Base-by-base conservation (phyloP, 2,113 vertebrate genomes). In the Atractosteus spatula region DNA sequence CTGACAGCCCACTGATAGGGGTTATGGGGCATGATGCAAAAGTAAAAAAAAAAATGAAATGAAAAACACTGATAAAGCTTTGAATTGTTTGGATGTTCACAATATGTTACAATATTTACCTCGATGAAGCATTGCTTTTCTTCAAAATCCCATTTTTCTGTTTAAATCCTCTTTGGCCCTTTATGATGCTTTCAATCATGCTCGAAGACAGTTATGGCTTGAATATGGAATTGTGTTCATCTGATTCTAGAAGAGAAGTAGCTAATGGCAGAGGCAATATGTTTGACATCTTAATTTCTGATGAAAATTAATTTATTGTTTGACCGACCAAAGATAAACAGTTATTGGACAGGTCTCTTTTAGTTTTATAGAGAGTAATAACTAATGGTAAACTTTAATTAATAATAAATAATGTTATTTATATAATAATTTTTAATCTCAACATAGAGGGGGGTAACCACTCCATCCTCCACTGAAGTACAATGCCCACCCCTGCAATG, bases 301-400 rank as follows among this genome's bases (percentile, higher is more conserved):
- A 55, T 62, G 62, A 47, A 3, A 63, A 63, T 29, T 71, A 62
- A 29, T 72, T 56, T 77, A 69, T 14, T 84, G 80, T 87, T 83
- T 79, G 79, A 85, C 72, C 74, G 78, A 81, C 80, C 80, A 86
- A 83, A 80, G 70, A 74, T 78, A 41, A 72, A 68, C 71, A 76
- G 71, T 55, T 75, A 41, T 62, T 68, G 45, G 74, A 71, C 86
- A 78, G 77, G 72, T 76, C 77, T 74, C 78, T 12, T 62, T 62
- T 71, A 42, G 55, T 68, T 84, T 87, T 82, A 83, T 72, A 29
- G 73, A 62, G 74, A 88, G 79, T 86, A 89, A 29, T 29, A 29
- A 29, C 29, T 29, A 29, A 29, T 29, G 29, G 29, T 29, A 29
- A 29, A 29, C 29, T 29, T 29, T 29, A 29, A 29, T 29, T 29